Evolutionary conservation across 2,888 invertebrate genomes (phyloP).

Genomic region (Apamea anceps): DNA sequence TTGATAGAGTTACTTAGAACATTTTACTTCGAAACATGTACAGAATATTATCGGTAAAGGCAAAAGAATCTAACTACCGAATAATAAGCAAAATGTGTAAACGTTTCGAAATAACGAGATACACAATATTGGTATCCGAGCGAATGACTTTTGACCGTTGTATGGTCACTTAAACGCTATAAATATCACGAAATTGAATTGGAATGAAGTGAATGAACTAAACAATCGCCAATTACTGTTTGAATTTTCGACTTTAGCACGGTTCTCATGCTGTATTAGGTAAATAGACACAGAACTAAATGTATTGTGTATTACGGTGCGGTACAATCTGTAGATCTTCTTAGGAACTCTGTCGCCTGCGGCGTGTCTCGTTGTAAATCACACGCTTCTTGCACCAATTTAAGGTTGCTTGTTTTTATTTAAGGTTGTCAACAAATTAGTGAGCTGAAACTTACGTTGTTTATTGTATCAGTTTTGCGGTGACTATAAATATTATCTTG

Average conservation of each 20-base stretch:
- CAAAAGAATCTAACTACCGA: constrained; percentile 40
- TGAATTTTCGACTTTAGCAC: constrained; percentile 77
- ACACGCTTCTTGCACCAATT: constrained; percentile 73
- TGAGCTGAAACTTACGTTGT: not conserved
- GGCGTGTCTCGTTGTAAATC: constrained; percentile 82
- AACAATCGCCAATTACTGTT: constrained; percentile 83
- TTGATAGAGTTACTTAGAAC: not conserved
- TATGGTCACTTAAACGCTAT: constrained; percentile 68
- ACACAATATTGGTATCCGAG: constrained; percentile 58
- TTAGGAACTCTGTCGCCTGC: constrained; percentile 81
- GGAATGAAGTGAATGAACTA: constrained; percentile 71
- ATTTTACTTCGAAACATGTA: constrained; percentile 1
- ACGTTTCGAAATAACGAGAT: constrained; percentile 61
- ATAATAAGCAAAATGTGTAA: constrained; percentile 49
- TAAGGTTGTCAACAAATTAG: constrained; percentile 43
- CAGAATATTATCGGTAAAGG: not conserved
- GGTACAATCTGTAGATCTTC: constrained; percentile 83
- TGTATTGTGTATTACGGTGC: constrained; percentile 72
- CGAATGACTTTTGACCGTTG: constrained; percentile 69
- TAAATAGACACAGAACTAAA: constrained; percentile 76
- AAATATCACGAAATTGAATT: constrained; percentile 79
- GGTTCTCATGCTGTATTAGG: constrained; percentile 80
- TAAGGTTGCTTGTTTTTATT: constrained; percentile 70
- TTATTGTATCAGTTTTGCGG: constrained; percentile 15
- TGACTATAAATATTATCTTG: not conserved